Percentiles rank a stretch among this genome's conserved stretches.
Evolutionary conservation across 1,140 invertebrate species (phyloP).

Genomic region (Calosoma granatense): DNA sequence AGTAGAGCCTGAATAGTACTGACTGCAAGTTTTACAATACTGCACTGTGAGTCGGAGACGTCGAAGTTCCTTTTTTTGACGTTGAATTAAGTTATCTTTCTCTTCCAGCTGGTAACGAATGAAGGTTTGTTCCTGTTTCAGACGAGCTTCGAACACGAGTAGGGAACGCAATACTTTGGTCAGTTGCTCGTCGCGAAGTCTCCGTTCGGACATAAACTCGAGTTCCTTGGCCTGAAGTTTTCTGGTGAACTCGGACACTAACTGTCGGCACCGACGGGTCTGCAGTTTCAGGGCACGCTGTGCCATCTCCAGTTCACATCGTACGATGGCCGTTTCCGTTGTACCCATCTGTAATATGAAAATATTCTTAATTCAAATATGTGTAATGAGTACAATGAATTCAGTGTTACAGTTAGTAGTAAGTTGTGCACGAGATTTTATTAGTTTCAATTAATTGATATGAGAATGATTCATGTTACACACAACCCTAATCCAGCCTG

Average conservation of each 20-base stretch:
- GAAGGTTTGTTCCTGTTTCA: slow-evolving; percentile 62
- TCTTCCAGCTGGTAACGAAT: slow-evolving; percentile 55
- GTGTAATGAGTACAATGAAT: too few species aligned
- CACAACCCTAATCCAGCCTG: too few species aligned
- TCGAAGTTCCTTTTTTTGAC: slow-evolving; percentile 57
- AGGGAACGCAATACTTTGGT: slow-evolving; percentile 55
- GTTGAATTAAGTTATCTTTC: slow-evolving; percentile 58
- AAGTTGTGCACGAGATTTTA: too few species aligned
- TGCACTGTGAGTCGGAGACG: slow-evolving; percentile 37
- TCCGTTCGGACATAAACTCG: slow-evolving; percentile 46
- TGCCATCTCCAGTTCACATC: slow-evolving; percentile 48
- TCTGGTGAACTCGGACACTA: slow-evolving; percentile 47
- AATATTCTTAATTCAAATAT: slow-evolving; percentile 19
- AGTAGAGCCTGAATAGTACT: slow-evolving; percentile 41
- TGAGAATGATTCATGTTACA: too few species aligned
- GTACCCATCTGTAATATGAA: slow-evolving; percentile 47
- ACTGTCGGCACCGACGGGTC: slow-evolving; percentile 43
- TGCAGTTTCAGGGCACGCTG: slow-evolving; percentile 52
- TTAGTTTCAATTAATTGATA: too few species aligned
- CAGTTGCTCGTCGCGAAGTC: slow-evolving; percentile 53
- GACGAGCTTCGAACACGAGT: slow-evolving; percentile 55
- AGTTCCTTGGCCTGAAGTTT: slow-evolving; percentile 49
- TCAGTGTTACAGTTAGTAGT: too few species aligned
- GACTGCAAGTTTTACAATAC: slow-evolving; percentile 47
- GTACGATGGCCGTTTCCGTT: slow-evolving; percentile 38